These are phyloP conservation scores for Brachyistius frenatus DNA, from an alignment of 2,113 vertebrate genomes.

Conservation along the genomic window DNA sequence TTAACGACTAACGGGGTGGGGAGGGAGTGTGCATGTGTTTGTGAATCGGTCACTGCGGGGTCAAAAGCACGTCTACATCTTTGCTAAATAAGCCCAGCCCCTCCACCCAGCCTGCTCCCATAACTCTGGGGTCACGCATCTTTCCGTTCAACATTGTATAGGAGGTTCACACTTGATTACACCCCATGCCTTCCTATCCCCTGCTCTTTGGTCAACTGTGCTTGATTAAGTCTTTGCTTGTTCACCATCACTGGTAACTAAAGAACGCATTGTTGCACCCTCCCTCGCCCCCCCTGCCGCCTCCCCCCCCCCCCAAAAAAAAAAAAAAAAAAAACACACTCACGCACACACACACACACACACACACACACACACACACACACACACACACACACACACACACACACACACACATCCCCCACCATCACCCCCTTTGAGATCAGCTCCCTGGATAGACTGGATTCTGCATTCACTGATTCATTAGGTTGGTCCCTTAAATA, in stretches of 20 bases:
- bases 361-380: conserved; percentile 7
- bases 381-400: conserved; percentile 24
- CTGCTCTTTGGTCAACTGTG: conserved; percentile 73
- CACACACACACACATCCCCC: conserved; percentile 20
- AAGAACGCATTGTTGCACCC: conserved; percentile 78
- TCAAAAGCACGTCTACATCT: conserved; percentile 82
- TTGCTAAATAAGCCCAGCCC: conserved; percentile 78
- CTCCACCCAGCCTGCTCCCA: conserved; percentile 61
- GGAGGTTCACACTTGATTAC: conserved; percentile 81
- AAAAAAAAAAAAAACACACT: not conserved
- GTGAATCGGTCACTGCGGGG: conserved; percentile 69
- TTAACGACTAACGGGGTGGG: conserved; percentile 65
- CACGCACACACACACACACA: conserved; percentile 7
- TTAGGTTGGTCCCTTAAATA: conserved; percentile 84
- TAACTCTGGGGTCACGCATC: conserved; percentile 74
- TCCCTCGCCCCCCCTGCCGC: not conserved
- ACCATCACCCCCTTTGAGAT: conserved; percentile 67
- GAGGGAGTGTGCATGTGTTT: conserved; percentile 31
- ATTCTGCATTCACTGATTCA: conserved; percentile 82
- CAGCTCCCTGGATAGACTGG: conserved; percentile 74
- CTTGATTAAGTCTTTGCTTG: conserved; percentile 82
- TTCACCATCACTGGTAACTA: conserved; percentile 73
- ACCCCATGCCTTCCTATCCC: conserved; percentile 50
- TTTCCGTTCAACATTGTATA: conserved; percentile 71
- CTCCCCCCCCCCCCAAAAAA: not conserved